A percentile compares a stretch with the other conserved stretches of the same genome.
Evolutionary conservation across 2,797 vertebrate genomes (phyloP).

Genomic region (Falco peregrinus): DNA sequence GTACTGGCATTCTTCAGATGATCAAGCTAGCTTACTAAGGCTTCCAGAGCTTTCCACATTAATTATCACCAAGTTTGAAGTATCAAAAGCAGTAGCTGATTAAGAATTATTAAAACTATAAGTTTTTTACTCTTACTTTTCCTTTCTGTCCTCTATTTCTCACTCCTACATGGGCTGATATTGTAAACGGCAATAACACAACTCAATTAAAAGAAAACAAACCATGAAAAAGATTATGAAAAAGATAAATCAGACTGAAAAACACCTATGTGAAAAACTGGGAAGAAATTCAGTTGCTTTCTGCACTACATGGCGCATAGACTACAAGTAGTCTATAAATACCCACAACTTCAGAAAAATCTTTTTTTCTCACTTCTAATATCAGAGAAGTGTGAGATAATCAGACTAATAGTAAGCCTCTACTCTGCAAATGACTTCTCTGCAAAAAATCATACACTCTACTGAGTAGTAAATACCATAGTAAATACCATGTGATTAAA

Average conservation of each 20-base stretch:
- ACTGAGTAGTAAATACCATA: not conserved
- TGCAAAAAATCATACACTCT: not conserved
- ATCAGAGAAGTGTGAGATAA: not conserved
- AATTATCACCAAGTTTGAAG: conserved; percentile 34
- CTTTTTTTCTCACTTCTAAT: not conserved
- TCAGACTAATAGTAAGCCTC: not conserved
- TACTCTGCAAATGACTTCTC: not conserved
- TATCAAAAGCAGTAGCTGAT: conserved; percentile 37
- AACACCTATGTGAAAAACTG: not conserved
- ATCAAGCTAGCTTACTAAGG: conserved; percentile 45
- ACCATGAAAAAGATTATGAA: not conserved
- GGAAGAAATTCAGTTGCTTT: not conserved
- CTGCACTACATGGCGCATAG: not conserved
- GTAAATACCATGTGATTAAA: not conserved
- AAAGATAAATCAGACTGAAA: not conserved
- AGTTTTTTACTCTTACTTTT: conserved; percentile 35
- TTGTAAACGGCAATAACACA: not conserved
- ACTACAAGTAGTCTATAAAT: not conserved
- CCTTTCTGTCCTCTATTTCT: not conserved
- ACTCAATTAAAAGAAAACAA: not conserved
- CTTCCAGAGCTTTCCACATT: conserved; percentile 54
- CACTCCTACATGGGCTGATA: not conserved
- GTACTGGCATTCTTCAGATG: conserved; percentile 63
- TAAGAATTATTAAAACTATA: conserved; percentile 9
- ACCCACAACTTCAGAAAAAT: not conserved